Evolutionary conservation across 2,113 vertebrate species (phyloP).

Genomic region (Aix galericulata): DNA sequence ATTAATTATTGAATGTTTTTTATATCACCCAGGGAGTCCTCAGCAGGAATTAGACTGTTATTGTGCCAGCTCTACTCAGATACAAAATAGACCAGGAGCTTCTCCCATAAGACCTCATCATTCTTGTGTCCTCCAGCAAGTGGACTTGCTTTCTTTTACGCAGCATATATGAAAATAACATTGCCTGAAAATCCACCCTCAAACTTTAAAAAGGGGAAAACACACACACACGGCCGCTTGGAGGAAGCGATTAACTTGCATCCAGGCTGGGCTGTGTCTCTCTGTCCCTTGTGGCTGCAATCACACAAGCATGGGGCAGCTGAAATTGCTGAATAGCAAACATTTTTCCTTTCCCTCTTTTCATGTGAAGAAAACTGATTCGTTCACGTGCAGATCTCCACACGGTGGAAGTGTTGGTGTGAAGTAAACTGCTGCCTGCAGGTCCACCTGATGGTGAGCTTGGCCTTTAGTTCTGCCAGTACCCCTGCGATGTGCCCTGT

Average conservation of each 20-base stretch:
- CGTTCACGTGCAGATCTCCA: background rate
- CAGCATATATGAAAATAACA: no score
- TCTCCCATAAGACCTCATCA: background rate
- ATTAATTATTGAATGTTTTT: background rate
- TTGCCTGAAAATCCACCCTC: no score
- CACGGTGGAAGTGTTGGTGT: rapidly evolving
- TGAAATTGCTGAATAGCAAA: background rate
- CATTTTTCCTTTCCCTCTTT: background rate
- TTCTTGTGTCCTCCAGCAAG: background rate
- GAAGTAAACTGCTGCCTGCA: background rate
- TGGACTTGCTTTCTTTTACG: background rate
- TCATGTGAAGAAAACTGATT: background rate
- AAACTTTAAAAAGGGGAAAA: no score
- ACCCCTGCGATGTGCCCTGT: background rate
- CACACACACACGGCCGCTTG: background rate
- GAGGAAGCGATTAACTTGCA: background rate
- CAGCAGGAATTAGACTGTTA: background rate
- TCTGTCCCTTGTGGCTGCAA: background rate
- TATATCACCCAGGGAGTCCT: background rate
- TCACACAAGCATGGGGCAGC: background rate
- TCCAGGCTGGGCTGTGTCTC: background rate
- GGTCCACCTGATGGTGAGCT: background rate
- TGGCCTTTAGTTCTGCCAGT: background rate
- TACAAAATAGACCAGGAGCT: background rate
- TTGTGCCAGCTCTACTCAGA: background rate